phyloP scores from a whole-genome alignment of 2,797 vertebrate species.

The Synanceia verrucosa region DNA sequence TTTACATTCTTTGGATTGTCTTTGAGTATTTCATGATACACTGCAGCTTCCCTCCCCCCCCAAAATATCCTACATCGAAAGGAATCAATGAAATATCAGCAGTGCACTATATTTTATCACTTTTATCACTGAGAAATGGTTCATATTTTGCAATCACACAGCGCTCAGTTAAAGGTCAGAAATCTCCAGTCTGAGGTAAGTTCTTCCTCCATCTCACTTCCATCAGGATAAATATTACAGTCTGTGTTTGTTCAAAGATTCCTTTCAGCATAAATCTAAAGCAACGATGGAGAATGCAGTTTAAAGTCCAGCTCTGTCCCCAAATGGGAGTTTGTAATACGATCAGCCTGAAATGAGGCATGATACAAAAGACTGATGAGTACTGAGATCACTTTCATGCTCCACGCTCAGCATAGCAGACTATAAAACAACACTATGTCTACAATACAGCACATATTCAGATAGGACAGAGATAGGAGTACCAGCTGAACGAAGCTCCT shows the following conservation, averaged over 20 bases:
- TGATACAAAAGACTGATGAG: conserved; percentile 73
- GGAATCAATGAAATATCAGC: conserved; percentile 20
- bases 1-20: no score
- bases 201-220: conserved; percentile 41
- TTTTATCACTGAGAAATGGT: conserved; percentile 22
- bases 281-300: conserved; percentile 51
- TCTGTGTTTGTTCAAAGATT: conserved; percentile 43
- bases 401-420: conserved; percentile 33
- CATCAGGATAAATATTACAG: conserved; percentile 38
- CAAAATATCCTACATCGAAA: not conserved
- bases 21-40: not conserved
- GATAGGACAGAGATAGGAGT: not conserved
- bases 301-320: conserved; percentile 57
- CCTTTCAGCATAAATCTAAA: conserved; percentile 58
- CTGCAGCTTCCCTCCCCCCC: not conserved
- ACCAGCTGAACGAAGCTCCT: not conserved
- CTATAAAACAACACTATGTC: conserved; percentile 24
- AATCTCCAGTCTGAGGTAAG: conserved; percentile 46
- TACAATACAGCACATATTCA: conserved; percentile 10
- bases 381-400: conserved; percentile 59
- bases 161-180: conserved; percentile 29
- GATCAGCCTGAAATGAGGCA: conserved; percentile 69
- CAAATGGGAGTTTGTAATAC: conserved; percentile 58
- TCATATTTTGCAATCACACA: conserved; percentile 51
- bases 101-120: not conserved